Conservation (phyloP, 2,888 invertebrate species). For the Rhagonycha lutea region DNA sequence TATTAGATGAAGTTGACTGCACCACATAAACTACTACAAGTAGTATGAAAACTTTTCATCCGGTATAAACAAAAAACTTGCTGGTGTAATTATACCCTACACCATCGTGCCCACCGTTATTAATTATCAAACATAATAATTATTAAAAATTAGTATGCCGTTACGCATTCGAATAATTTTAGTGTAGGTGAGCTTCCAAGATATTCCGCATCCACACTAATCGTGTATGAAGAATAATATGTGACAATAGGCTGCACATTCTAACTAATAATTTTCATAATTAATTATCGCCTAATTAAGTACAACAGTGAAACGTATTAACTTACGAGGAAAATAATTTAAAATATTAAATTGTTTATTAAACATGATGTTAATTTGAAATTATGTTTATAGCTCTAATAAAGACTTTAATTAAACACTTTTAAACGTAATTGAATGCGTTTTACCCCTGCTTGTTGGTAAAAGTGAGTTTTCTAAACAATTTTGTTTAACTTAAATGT, state of each 20-base stretch:
- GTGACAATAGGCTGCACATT: conserved; percentile 31
- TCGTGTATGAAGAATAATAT: conserved; percentile 6
- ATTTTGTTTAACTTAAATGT: neutral
- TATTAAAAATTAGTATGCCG: conserved; percentile 14
- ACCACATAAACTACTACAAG: neutral
- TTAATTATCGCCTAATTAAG: conserved; percentile 41
- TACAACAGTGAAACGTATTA: neutral
- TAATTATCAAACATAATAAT: conserved; percentile 15
- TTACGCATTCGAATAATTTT: conserved; percentile 17
- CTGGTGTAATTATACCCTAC: conserved; percentile 21
- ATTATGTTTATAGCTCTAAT: neutral
- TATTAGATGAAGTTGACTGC: conserved; percentile 2
- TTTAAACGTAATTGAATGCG: neutral
- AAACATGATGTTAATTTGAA: neutral
- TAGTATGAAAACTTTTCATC: conserved; percentile 13
- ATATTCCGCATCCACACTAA: conserved; percentile 14
- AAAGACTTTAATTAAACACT: neutral
- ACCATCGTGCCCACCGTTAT: conserved; percentile 10
- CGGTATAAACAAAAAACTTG: conserved; percentile 20
- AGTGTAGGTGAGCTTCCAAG: conserved; percentile 1
- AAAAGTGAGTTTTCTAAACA: neutral
- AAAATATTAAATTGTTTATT: neutral
- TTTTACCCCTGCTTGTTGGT: neutral
- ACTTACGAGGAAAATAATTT: neutral
- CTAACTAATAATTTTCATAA: conserved; percentile 40